Percentiles rank a stretch among this genome's conserved stretches.
phyloP scores from a whole-genome alignment of 2,888 invertebrate species.

The Pachydiplax longipennis region DNA sequence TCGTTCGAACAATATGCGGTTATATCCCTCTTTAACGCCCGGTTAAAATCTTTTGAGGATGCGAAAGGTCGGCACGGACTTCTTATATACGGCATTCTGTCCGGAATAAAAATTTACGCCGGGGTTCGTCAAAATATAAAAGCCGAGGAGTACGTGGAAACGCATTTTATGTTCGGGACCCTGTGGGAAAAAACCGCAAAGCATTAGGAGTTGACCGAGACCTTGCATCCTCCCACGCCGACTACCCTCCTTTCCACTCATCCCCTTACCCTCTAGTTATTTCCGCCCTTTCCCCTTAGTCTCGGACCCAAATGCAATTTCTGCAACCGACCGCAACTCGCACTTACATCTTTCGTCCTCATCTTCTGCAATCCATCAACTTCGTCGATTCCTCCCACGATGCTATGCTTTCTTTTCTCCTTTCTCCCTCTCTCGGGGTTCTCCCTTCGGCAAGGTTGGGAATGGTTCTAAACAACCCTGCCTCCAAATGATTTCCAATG shows the following conservation, averaged over 20 bases:
- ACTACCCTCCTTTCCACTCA: not conserved
- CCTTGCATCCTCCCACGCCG: not conserved
- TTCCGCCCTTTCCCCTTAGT: not conserved
- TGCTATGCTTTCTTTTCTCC: not conserved
- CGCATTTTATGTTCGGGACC: not conserved
- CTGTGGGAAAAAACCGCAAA: not conserved
- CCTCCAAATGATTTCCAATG: too few species aligned
- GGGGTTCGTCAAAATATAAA: not conserved
- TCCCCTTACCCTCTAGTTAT: not conserved
- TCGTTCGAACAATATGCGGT: too few species aligned
- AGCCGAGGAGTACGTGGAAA: not conserved
- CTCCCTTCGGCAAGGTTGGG: not conserved
- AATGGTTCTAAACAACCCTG: too few species aligned
- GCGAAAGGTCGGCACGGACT: too few species aligned
- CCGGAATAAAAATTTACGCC: too few species aligned
- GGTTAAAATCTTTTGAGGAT: too few species aligned
- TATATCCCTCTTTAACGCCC: too few species aligned
- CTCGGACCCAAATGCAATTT: not conserved
- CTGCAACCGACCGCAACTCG: constrained; percentile 29
- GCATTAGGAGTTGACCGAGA: not conserved
- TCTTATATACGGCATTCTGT: too few species aligned
- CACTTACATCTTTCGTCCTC: not conserved
- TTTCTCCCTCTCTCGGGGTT: not conserved
- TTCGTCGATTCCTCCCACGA: not conserved
- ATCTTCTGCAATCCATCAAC: not conserved